Evolutionary conservation across 2,888 invertebrate genomes (phyloP), one percentile per base, ranked within the genome.

Genomic region (Stenchaetothrips biformis): DNA sequence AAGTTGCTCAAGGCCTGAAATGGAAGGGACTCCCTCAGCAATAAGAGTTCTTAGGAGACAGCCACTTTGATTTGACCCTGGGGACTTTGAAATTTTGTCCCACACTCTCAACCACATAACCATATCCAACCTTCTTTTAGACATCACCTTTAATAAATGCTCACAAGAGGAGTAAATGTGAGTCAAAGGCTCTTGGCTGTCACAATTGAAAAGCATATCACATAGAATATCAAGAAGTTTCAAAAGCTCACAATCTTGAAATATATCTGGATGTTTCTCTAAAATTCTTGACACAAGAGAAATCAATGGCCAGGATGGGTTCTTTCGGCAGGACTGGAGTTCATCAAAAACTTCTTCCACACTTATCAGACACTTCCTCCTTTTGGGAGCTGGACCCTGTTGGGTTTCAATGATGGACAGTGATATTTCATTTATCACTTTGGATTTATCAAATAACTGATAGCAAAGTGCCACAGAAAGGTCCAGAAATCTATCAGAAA

Each of bases 381-480:
- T 80, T 79, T 82, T 82, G 47, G 37, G 27, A 7, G 80, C 7
- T 49, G 79, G 67, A 18, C 59, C 80, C 74, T 37, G 49, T 25
- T 78, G 79, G 62, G 78, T 80, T 79, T 81, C 80, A 49, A 80
- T 78, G 16, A 81, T 21, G 25, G 79, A 9, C 21, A 74, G 21
- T 25, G 49, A 49, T 7, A 49, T 25, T 18, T 48, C 49, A 11
- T 48, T 79, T n/a, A 48, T 27, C n/a, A 27, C 18, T 47, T 37
- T 21, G 0, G 27, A 16, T 49, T 78, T 47, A 37, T 11, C 77
- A 53, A 77, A 47, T 59, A 83, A 83, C 82, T 84, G 83, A 81
- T 83, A 83, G 78, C 81, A 82, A 79, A 84, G 81, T 48, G 81
- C 82, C 21, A 83, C 83, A 27, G 81, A 82, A 6, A 84, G 81